These are phyloP conservation scores for Corella eumyota DNA, from an alignment of 23 tunicate species.

Conservation along the genomic window DNA sequence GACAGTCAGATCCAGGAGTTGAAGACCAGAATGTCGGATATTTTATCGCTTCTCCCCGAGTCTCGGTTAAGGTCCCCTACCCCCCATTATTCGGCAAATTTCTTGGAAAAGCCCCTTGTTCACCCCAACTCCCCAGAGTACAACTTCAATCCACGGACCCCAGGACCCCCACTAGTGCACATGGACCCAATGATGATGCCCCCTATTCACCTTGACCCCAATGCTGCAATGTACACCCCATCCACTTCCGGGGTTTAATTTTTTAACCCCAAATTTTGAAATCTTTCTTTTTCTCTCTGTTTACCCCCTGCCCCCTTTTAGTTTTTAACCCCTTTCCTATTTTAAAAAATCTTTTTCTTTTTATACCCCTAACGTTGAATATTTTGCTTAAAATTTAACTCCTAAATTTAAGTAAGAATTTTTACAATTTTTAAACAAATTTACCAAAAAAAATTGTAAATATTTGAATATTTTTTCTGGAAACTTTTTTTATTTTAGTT, in stretches of 20 bases:
- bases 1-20: constrained; percentile 56
- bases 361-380: too few species aligned
- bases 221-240: constrained; percentile 79
- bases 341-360: too few species aligned
- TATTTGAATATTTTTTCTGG: too few species aligned
- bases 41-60: constrained; percentile 68
- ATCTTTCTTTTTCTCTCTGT: background rate
- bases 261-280: background rate
- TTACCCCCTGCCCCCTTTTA: too few species aligned
- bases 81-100: constrained; percentile 72
- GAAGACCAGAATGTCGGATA: constrained; percentile 50
- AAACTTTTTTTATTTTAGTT: too few species aligned
- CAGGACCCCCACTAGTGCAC: constrained; percentile 16
- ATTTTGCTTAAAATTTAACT: too few species aligned
- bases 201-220: constrained; percentile 61
- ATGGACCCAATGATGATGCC: constrained; percentile 37
- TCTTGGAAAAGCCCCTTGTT: constrained; percentile 39
- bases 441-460: too few species aligned
- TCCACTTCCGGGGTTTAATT: constrained; percentile 27
- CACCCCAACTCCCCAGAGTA: constrained; percentile 24
- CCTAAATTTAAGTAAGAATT: too few species aligned
- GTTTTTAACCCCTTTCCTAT: too few species aligned
- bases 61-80: constrained; percentile 51
- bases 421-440: too few species aligned
- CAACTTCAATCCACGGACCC: constrained; percentile 17